Percentiles rank a stretch among this genome's conserved stretches.
Conservation (phyloP, 2,888 invertebrate genomes). For the Protula sp. region DNA sequence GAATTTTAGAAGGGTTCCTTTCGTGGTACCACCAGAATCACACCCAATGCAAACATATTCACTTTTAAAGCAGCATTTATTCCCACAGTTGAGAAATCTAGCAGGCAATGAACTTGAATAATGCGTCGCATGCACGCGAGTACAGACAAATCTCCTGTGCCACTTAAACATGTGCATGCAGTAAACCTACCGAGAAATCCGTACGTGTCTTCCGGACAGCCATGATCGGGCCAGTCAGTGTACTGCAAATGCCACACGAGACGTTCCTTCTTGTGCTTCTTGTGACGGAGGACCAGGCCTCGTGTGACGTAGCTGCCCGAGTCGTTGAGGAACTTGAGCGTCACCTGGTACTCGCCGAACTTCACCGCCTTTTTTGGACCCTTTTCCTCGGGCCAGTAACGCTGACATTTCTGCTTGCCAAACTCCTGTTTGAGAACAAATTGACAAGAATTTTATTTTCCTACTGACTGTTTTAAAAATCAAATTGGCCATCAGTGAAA, state of each 20-base stretch:
- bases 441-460: slow-evolving; percentile 3
- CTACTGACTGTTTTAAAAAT: neutral
- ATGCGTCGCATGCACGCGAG: no score
- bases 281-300: slow-evolving; percentile 49
- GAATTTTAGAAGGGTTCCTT: no score
- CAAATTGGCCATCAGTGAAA: neutral
- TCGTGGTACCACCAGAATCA: no score
- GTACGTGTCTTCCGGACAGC: slow-evolving; percentile 61
- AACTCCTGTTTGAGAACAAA: slow-evolving; percentile 44
- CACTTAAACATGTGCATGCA: no score
- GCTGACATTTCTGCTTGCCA: slow-evolving; percentile 52
- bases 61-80: no score
- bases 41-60: no score
- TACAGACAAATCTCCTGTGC: no score
- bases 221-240: slow-evolving; percentile 68
- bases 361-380: slow-evolving; percentile 39
- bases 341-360: slow-evolving; percentile 64
- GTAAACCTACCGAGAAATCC: slow-evolving; percentile 18
- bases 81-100: no score
- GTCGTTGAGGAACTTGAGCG: slow-evolving; percentile 56
- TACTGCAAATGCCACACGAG: slow-evolving; percentile 77
- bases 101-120: no score
- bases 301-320: slow-evolving; percentile 34
- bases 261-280: slow-evolving; percentile 43
- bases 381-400: slow-evolving; percentile 56